Base-by-base conservation (phyloP, 2,113 vertebrate genomes). In the Todiramphus saurophagus region DNA sequence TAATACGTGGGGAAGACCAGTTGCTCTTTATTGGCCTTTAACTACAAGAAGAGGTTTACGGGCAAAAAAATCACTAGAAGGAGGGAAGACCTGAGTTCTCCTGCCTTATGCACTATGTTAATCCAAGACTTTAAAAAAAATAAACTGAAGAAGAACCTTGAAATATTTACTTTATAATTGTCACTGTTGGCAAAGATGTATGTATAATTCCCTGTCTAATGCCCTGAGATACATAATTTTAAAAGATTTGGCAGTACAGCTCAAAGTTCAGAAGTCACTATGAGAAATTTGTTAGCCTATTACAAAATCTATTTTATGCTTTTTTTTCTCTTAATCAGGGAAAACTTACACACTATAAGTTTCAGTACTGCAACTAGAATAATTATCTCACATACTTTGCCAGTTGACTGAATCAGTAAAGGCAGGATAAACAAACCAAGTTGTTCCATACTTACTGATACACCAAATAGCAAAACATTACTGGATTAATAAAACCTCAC, bases 341-440 rank as follows among this genome's bases (percentile, higher is more conserved):
- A 86, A 35, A 90, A 88, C 5, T 55, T 39, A 85, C 39, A 81
- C 5, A 35, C 18, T 69, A 5, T 68, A 93, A 90, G 86, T 91
- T 95, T 75, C 83, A 94, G 33, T 78, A 64, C 25, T 75, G 39
- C 53, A 89, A 19, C 35, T 44, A 59, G 48, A 84, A 53, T 75
- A 78, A 93, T 91, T 92, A 68, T 67, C 35, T 88, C 30, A 60
- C 50, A 69, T 44, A 69, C 24, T 87, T 37, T 55, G 31, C 24
- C 90, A 85, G 67, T 56, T 92, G 67, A 64, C 31, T 87, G 84
- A 95, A 63, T 80, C 70, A 70, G 56, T 92, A 91, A 80, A 35
- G 48, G 56, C 27, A 89, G 80, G 31, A 72, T 81, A 94, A 92
- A 74, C 53, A 92, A 92, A 85, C 25, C 5, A 44, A 75, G 30